phyloP scores from a whole-genome alignment of 2,888 invertebrate species.

The Bellardia bayeri region DNA sequence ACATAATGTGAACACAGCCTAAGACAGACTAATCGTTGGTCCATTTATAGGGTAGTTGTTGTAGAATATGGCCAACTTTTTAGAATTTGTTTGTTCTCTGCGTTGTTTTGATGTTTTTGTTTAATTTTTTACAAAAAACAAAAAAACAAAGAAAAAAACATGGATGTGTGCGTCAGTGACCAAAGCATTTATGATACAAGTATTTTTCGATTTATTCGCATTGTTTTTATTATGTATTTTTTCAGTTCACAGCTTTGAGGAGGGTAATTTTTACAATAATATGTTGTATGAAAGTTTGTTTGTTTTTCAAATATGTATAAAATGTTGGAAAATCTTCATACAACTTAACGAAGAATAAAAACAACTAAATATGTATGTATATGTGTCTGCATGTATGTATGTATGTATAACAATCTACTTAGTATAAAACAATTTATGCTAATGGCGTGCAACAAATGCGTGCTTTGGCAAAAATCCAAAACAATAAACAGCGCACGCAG shows the following conservation, averaged over 20 bases:
- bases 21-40: too few species aligned
- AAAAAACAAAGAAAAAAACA: slow-evolving; percentile 16
- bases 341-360: slow-evolving; percentile 12
- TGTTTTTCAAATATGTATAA: slow-evolving; percentile 1
- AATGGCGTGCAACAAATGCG: slow-evolving; percentile 73
- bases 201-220: slow-evolving; percentile 31
- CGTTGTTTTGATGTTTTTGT: background rate
- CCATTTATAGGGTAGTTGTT: background rate
- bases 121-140: background rate
- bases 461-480: slow-evolving; percentile 72
- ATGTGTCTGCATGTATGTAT: background rate
- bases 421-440: slow-evolving; percentile 67
- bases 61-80: background rate
- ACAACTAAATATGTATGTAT: background rate
- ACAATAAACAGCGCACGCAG: slow-evolving; percentile 61
- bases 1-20: too few species aligned
- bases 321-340: background rate
- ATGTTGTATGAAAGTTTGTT: slow-evolving; percentile 17
- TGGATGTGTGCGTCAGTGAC: slow-evolving; percentile 57
- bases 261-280: slow-evolving; percentile 66
- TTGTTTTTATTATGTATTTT: slow-evolving; percentile 20
- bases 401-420: background rate
- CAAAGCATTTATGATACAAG: slow-evolving; percentile 52
- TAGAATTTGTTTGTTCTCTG: background rate
- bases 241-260: slow-evolving; percentile 57